These are phyloP conservation scores for Malurus cyaneus DNA, from an alignment of 2,113 vertebrate genomes.

Conservation along the genomic window DNA sequence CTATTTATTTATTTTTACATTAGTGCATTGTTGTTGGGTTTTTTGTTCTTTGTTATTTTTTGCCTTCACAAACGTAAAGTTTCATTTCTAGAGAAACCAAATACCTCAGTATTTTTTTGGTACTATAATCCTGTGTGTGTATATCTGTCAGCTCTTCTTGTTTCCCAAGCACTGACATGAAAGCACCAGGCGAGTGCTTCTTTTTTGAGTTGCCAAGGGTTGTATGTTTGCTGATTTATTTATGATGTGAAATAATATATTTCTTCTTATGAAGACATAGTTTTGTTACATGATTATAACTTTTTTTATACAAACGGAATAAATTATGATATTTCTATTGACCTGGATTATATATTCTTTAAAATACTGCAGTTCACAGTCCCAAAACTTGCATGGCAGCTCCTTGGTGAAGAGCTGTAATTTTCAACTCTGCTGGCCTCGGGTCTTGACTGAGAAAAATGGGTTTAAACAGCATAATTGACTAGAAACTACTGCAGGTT, in stretches of 20 bases:
- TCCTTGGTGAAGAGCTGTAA: not conserved
- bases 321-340: conserved; percentile 84
- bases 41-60: not conserved
- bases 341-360: conserved; percentile 5
- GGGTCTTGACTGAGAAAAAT: not conserved
- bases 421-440: not conserved
- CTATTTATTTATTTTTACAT: conserved; percentile 81
- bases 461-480: not conserved
- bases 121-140: conserved; percentile 77
- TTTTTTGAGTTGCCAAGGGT: conserved; percentile 74
- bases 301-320: conserved; percentile 83
- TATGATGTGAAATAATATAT: conserved; percentile 86
- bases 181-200: conserved; percentile 70
- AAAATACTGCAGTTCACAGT: not conserved
- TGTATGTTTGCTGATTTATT: conserved; percentile 81
- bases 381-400: not conserved
- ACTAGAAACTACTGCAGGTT: not conserved
- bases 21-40: conserved; percentile 22
- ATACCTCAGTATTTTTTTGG: conserved; percentile 83
- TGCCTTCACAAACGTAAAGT: conserved; percentile 67
- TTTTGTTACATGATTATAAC: conserved; percentile 80
- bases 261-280: conserved; percentile 77
- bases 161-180: conserved; percentile 74
- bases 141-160: conserved; percentile 56
- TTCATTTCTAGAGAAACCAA: conserved; percentile 77